Evolutionary conservation across 2,888 invertebrate genomes (phyloP).

Genomic region (Lasioglossum marginatum): DNA sequence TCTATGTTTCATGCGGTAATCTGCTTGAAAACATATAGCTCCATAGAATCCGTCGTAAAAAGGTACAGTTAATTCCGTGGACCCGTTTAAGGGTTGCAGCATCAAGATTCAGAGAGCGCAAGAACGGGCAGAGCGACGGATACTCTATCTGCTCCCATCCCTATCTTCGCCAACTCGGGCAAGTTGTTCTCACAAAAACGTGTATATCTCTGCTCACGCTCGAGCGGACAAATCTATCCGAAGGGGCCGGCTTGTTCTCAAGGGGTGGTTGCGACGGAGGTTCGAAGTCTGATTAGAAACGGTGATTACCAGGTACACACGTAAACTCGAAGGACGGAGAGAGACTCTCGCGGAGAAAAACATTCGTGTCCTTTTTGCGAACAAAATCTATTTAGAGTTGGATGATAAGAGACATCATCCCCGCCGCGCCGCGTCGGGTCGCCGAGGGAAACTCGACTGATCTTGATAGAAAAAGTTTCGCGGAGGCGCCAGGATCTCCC

Average conservation of each 20-base stretch:
- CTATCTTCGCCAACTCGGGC: background rate
- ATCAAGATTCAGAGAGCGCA: slow-evolving; percentile 1
- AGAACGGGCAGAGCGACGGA: background rate
- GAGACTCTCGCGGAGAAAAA: background rate
- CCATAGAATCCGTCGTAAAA: background rate
- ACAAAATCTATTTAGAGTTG: slow-evolving; percentile 48
- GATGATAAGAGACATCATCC: slow-evolving; percentile 36
- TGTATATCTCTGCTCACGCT: background rate
- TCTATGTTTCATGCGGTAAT: background rate
- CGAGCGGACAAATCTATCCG: slow-evolving; percentile 13
- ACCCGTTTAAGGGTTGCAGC: background rate
- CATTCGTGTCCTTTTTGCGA: background rate
- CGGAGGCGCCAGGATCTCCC: slow-evolving; percentile 16
- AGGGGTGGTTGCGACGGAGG: background rate
- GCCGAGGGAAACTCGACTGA: slow-evolving; percentile 25
- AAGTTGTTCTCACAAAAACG: slow-evolving; percentile 7
- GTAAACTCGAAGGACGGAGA: background rate
- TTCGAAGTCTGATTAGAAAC: slow-evolving; percentile 35
- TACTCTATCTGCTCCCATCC: background rate
- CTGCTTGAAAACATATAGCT: background rate
- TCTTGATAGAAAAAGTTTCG: slow-evolving; percentile 68
- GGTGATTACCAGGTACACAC: background rate
- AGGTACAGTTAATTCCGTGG: background rate
- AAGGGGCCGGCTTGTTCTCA: background rate
- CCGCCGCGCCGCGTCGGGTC: background rate